phyloP scores from a whole-genome alignment of 30 jellyfish, hydroid and myxozoan species.

The Cassiopea xamachana region DNA sequence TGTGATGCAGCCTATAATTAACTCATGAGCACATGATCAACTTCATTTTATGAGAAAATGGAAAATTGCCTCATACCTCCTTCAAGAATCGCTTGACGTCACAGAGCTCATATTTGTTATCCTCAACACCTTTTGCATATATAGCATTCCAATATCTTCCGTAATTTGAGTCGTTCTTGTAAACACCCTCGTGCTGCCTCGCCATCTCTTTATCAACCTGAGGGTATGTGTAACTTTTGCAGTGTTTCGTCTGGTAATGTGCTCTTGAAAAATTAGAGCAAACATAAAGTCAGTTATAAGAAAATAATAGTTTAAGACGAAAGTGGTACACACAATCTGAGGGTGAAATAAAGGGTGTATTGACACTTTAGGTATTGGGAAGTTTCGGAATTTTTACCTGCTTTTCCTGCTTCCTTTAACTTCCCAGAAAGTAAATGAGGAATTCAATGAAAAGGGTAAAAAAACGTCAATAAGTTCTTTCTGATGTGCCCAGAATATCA shows the following conservation, averaged over 20 bases:
- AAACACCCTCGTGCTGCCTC: conserved; percentile 1
- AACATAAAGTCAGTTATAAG: background rate
- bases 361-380: no score
- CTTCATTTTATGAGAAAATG: background rate
- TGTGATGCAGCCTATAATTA: no score
- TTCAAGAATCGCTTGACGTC: conserved; percentile 56
- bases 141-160: conserved; percentile 30
- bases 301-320: no score
- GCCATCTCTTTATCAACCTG: conserved; percentile 19
- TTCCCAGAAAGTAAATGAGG: no score
- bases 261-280: conserved; percentile 27
- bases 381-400: no score
- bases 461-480: no score
- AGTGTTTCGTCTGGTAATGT: conserved; percentile 31
- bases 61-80: conserved; percentile 29
- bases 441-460: no score
- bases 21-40: background rate
- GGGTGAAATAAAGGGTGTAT: no score
- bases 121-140: conserved; percentile 41
- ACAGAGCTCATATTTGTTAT: conserved; percentile 51
- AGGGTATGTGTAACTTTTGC: conserved; percentile 25
- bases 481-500: no score
- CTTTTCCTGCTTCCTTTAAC: no score
- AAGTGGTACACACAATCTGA: no score
- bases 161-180: conserved; percentile 8